phyloP scores from a whole-genome alignment of 1,140 invertebrate species.

The Bombus sylvicola region DNA sequence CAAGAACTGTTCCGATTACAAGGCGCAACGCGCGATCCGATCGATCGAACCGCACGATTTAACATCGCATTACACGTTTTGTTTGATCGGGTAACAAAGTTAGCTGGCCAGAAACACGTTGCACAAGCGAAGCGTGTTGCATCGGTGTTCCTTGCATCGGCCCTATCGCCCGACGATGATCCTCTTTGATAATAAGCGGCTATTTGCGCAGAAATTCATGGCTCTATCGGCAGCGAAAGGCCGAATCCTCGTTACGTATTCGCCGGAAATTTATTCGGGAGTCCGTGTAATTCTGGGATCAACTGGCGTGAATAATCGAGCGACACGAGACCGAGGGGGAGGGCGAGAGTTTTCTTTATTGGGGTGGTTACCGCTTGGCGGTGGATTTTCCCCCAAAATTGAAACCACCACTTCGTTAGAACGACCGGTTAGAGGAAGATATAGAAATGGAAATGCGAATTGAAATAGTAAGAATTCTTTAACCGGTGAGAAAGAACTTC shows the following conservation, averaged over 20 bases:
- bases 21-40: neutral
- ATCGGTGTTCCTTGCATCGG: neutral
- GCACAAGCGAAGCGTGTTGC: constrained; percentile 14
- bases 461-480: neutral
- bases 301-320: constrained; percentile 24
- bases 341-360: constrained; percentile 4
- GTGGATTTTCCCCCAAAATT: constrained; percentile 17
- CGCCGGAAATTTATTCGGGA: constrained; percentile 21
- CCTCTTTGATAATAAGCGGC: constrained; percentile 23
- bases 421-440: neutral
- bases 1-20: neutral
- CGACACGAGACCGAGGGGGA: neutral
- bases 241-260: constrained; percentile 37
- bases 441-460: neutral
- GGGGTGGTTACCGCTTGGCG: neutral
- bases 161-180: neutral
- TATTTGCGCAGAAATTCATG: constrained; percentile 30
- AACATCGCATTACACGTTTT: constrained; percentile 23
- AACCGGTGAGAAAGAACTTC: neutral
- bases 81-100: neutral
- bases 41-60: constrained; percentile 20
- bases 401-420: neutral
- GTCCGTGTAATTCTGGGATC: constrained; percentile 18
- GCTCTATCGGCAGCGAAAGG: neutral
- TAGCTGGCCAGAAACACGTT: neutral